Percentiles rank a stretch among this genome's conserved stretches.
Evolutionary conservation across 1,140 invertebrate species (phyloP).

Genomic region (Cydia amplana): DNA sequence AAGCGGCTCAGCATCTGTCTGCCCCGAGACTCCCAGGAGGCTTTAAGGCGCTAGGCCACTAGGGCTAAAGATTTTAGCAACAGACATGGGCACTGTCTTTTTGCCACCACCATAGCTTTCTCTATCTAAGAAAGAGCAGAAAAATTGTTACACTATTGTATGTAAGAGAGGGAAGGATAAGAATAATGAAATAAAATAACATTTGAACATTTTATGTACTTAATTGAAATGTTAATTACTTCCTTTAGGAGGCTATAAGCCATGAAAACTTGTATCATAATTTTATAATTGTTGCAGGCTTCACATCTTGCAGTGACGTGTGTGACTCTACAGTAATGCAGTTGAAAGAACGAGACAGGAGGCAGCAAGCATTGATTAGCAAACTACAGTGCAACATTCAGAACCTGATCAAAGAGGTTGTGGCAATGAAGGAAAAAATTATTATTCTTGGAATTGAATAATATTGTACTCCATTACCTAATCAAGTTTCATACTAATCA

Average conservation of each 20-base stretch:
- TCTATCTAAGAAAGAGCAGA: too few relatives aligned
- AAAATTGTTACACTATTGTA: not conserved
- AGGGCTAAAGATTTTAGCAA: not conserved
- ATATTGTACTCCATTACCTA: not conserved
- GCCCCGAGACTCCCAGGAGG: not conserved
- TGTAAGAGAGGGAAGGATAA: not conserved
- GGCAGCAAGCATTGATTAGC: conserved; percentile 56
- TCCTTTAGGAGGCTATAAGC: not conserved
- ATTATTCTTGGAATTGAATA: conserved; percentile 49
- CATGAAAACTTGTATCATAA: not conserved
- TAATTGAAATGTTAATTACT: too few relatives aligned
- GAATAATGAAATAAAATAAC: too few relatives aligned
- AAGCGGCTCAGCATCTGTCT: too few relatives aligned
- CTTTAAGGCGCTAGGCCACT: not conserved
- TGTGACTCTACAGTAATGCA: conserved; percentile 57
- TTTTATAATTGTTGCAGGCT: conserved; percentile 43
- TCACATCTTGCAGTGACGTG: conserved; percentile 52
- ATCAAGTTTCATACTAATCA: not conserved
- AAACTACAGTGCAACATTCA: conserved; percentile 64
- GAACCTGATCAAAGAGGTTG: conserved; percentile 61
- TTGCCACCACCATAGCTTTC: too few relatives aligned
- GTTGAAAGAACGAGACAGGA: conserved; percentile 58
- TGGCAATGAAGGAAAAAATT: conserved; percentile 66
- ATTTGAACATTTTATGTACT: too few relatives aligned
- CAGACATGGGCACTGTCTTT: not conserved